Conservation (phyloP, 2,113 vertebrate genomes). For the Cinclus cinclus region DNA sequence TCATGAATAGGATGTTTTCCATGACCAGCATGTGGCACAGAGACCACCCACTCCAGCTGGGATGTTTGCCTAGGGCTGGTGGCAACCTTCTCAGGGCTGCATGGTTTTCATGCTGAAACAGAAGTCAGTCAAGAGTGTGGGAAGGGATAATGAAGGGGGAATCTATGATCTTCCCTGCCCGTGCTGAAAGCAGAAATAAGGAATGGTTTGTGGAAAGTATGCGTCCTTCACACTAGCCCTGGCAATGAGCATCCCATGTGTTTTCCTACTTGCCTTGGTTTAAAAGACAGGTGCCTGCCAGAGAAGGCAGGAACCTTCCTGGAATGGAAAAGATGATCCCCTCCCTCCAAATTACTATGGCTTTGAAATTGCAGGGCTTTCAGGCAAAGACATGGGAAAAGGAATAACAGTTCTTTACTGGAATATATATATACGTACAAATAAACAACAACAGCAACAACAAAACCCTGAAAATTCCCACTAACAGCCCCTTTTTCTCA, state of each 20-base stretch:
- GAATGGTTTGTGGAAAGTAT: neutral
- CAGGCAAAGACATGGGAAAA: no score
- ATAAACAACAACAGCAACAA: no score
- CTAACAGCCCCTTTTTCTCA: no score
- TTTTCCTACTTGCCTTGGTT: neutral
- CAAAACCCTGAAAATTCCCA: no score
- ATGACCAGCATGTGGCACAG: rapidly evolving
- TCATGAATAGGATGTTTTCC: neutral
- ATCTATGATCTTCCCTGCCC: neutral
- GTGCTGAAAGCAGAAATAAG: neutral
- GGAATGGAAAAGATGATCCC: no score
- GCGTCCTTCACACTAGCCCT: rapidly evolving
- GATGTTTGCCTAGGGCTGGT: neutral
- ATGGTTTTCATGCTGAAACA: neutral
- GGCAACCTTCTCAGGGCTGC: rapidly evolving
- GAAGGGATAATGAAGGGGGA: neutral
- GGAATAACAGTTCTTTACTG: neutral
- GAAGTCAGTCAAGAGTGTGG: neutral
- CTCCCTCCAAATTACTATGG: no score
- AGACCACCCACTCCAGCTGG: neutral
- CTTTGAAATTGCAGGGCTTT: no score
- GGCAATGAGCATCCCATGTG: neutral
- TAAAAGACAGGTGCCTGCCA: neutral
- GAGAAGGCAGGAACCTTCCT: neutral
- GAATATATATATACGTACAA: no score